A percentile compares a stretch with the other conserved stretches of the same genome.
These are phyloP conservation scores for Xerus rutilus DNA, from an alignment of 2,797 vertebrate species.

Conservation along the genomic window DNA sequence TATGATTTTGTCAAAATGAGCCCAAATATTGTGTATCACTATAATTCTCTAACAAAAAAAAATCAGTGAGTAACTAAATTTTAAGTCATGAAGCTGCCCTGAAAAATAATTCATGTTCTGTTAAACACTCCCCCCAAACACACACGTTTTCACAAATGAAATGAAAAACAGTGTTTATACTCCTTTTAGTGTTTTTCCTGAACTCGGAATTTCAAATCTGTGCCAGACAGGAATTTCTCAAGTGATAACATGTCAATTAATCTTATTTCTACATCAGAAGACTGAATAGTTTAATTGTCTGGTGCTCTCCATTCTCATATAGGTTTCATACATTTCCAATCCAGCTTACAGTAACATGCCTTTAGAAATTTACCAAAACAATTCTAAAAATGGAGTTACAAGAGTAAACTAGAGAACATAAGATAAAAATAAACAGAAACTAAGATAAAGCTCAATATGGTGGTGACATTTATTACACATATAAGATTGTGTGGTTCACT, in stretches of 20 bases:
- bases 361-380: not conserved
- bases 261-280: not conserved
- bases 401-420: not conserved
- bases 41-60: too few species aligned
- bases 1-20: too few species aligned
- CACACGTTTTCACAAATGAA: not conserved
- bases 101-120: not conserved
- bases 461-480: not conserved
- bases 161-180: not conserved
- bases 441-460: not conserved
- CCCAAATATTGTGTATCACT: too few species aligned
- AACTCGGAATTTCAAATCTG: constrained; percentile 41
- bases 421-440: not conserved
- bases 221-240: not conserved
- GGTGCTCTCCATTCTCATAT: not conserved
- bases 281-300: not conserved
- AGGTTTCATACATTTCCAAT: not conserved
- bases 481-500: not conserved
- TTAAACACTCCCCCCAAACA: not conserved
- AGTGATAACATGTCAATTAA: not conserved
- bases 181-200: not conserved
- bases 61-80: not conserved
- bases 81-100: not conserved
- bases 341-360: not conserved
- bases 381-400: not conserved